Conservation (phyloP, 2,797 vertebrate species). For the Scolopax rusticola region DNA sequence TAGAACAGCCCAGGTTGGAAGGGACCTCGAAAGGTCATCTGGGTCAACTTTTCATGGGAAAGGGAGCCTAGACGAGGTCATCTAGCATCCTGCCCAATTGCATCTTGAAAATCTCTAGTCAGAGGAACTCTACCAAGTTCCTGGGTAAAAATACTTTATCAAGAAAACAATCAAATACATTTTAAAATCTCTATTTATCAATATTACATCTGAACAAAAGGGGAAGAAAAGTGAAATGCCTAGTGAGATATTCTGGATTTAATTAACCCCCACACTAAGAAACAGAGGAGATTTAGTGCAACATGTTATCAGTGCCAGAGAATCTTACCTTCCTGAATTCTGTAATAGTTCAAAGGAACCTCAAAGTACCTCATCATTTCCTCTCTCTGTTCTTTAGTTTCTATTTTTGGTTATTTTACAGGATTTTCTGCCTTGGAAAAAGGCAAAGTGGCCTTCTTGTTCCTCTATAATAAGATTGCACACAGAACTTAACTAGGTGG, state of each 20-base stretch:
- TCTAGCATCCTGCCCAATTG: not conserved
- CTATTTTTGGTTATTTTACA: not conserved
- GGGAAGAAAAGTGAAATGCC: not conserved
- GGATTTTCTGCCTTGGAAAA: not conserved
- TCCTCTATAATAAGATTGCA: not conserved
- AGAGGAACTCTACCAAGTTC: not conserved
- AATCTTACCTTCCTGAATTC: not conserved
- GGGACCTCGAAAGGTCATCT: not conserved
- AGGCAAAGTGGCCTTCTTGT: not conserved
- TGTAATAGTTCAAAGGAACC: not conserved
- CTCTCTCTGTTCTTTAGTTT: not conserved
- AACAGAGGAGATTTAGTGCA: not conserved
- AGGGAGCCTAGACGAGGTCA: not conserved
- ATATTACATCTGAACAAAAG: not conserved
- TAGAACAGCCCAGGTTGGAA: not conserved
- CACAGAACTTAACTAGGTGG: not conserved
- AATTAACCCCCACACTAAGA: not conserved
- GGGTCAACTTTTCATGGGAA: not conserved
- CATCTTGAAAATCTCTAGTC: not conserved
- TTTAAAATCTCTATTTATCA: conserved; percentile 7
- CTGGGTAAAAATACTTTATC: not conserved
- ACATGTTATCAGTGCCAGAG: not conserved
- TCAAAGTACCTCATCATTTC: not conserved
- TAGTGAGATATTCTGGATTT: not conserved
- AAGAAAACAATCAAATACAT: not conserved